Evolutionary conservation across 2,797 vertebrate species (phyloP).

Genomic region (Setipinna tenuifilis): DNA sequence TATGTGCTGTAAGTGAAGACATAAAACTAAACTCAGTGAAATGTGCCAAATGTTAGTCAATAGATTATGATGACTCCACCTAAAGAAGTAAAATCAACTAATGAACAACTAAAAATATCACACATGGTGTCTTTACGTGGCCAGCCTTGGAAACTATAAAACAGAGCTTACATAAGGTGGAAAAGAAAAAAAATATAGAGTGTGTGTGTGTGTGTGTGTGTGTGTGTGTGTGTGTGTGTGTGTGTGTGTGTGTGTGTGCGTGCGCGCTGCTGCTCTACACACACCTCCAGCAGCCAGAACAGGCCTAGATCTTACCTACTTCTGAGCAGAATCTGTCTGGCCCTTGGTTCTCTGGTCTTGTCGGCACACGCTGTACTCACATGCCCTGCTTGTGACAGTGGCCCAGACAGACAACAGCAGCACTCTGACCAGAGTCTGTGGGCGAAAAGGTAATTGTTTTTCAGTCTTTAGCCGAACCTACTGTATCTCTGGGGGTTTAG

Average conservation of each 20-base stretch:
- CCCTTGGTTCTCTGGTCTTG: not conserved
- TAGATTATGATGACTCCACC: too few species aligned
- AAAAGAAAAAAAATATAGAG: not conserved
- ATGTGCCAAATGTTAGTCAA: too few species aligned
- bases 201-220: not conserved
- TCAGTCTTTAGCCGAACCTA: slow-evolving; percentile 44
- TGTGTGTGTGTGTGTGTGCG: not conserved
- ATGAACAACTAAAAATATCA: too few species aligned
- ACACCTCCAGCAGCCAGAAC: not conserved
- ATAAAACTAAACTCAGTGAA: too few species aligned
- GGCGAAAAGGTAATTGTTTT: slow-evolving; percentile 43
- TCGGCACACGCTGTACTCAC: slow-evolving; percentile 27
- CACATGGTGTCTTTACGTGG: too few species aligned
- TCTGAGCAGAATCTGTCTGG: not conserved
- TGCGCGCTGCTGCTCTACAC: not conserved
- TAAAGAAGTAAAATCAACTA: too few species aligned
- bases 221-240: too few species aligned
- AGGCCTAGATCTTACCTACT: not conserved
- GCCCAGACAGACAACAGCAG: slow-evolving; percentile 37
- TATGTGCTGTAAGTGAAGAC: too few species aligned
- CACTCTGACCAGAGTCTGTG: slow-evolving; percentile 43
- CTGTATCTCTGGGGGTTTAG: slow-evolving; percentile 47
- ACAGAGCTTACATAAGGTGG: not conserved
- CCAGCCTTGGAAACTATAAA: too few species aligned
- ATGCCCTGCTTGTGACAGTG: slow-evolving; percentile 21